A percentile compares a stretch with the other conserved stretches of the same genome.
Conservation (phyloP, 2,888 invertebrate genomes). For the Meliscaeva auricollis region DNA sequence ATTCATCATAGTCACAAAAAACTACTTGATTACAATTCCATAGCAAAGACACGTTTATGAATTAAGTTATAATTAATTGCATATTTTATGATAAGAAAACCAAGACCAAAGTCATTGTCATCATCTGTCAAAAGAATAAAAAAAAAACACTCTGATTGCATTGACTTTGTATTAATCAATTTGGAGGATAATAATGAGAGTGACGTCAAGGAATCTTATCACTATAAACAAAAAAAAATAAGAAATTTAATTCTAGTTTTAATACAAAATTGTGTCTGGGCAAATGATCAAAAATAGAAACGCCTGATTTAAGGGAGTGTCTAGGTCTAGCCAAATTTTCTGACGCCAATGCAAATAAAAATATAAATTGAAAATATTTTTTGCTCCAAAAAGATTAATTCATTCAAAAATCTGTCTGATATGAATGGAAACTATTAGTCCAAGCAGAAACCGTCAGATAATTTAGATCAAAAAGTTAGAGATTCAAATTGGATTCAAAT, state of each 20-base stretch:
- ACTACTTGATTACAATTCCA: too few relatives aligned
- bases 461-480: too few relatives aligned
- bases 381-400: too few relatives aligned
- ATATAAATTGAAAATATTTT: too few relatives aligned
- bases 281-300: neutral
- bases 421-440: too few relatives aligned
- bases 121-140: neutral
- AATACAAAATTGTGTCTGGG: neutral
- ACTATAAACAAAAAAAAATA: too few relatives aligned
- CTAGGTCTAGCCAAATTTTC: neutral
- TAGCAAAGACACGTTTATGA: too few relatives aligned
- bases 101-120: slow-evolving; percentile 10
- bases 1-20: too few relatives aligned
- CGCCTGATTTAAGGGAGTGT: slow-evolving; percentile 21
- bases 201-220: slow-evolving; percentile 12
- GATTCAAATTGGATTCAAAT: too few relatives aligned
- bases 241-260: neutral
- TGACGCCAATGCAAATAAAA: neutral
- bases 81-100: neutral
- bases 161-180: neutral
- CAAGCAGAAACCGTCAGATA: too few relatives aligned
- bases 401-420: too few relatives aligned
- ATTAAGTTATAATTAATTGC: neutral
- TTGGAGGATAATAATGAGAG: neutral
- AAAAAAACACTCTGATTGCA: neutral